Conservation (phyloP, 1,140 invertebrate species). For the Nylanderia fulva region DNA sequence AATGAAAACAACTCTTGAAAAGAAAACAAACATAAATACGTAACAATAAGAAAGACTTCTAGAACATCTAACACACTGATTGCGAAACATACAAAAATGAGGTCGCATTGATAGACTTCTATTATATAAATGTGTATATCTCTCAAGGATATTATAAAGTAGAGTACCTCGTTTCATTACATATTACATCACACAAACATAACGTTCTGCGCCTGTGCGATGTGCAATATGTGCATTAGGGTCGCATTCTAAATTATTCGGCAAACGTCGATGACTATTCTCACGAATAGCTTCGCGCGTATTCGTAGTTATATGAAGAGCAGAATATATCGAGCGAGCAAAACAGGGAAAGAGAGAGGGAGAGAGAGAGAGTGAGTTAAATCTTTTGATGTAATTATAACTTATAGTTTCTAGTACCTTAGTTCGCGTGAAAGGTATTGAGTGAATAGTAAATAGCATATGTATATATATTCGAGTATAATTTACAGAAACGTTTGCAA, state of each 20-base stretch:
- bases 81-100: conserved; percentile 12
- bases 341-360: not conserved
- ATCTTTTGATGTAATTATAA: conserved; percentile 70
- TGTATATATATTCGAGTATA: not conserved
- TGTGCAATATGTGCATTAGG: conserved; percentile 23
- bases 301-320: conserved; percentile 26
- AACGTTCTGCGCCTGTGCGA: conserved; percentile 5
- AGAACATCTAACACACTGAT: not conserved
- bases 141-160: conserved; percentile 26
- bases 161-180: conserved; percentile 38
- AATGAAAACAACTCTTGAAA: not conserved
- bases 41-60: not conserved
- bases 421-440: conserved; percentile 13
- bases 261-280: conserved; percentile 27
- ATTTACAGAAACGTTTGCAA: conserved; percentile 48
- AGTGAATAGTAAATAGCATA: conserved; percentile 32
- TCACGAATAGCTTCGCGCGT: conserved; percentile 15
- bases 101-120: conserved; percentile 36
- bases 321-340: conserved; percentile 56
- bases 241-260: conserved; percentile 42
- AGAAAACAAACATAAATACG: not conserved
- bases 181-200: conserved; percentile 57
- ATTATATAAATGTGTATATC: not conserved
- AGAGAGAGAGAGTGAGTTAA: conserved; percentile 38
- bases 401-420: conserved; percentile 68